Conservation (phyloP, 2,888 invertebrate genomes). For the Eupeodes latifasciatus region DNA sequence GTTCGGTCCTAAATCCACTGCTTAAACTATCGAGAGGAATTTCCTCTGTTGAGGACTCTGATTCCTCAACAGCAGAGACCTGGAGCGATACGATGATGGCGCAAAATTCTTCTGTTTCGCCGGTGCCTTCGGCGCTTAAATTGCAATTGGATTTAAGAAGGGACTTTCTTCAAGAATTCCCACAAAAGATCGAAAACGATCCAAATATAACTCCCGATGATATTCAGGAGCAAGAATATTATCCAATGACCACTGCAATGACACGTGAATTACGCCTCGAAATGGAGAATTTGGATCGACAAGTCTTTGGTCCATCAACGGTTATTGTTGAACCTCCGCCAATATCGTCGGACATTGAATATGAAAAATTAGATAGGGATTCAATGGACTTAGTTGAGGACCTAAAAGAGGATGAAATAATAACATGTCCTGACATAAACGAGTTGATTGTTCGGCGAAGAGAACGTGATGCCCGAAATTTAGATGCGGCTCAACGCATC, state of each 20-base stretch:
- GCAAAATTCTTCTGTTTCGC: slow-evolving; percentile 41
- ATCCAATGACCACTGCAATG: slow-evolving; percentile 94
- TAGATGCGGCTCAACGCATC: slow-evolving; percentile 80
- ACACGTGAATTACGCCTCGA: slow-evolving; percentile 92
- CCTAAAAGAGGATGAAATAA: slow-evolving; percentile 82
- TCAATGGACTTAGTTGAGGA: slow-evolving; percentile 83
- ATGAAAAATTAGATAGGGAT: slow-evolving; percentile 83
- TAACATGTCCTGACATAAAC: slow-evolving; percentile 81
- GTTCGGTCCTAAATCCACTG: slow-evolving; percentile 80
- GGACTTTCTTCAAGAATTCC: slow-evolving; percentile 79
- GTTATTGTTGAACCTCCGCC: slow-evolving; percentile 71
- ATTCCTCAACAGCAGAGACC: slow-evolving; percentile 83
- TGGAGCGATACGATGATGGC: slow-evolving; percentile 82
- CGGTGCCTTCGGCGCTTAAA: slow-evolving; percentile 68
- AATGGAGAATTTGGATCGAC: slow-evolving; percentile 92
- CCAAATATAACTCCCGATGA: slow-evolving; percentile 90
- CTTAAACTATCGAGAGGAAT: slow-evolving; percentile 85
- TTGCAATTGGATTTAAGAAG: slow-evolving; percentile 77
- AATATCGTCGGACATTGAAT: slow-evolving; percentile 80
- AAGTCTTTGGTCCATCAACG: slow-evolving; percentile 88
- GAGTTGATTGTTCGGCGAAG: slow-evolving; percentile 81
- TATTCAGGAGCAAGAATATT: slow-evolving; percentile 92
- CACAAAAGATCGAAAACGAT: slow-evolving; percentile 77
- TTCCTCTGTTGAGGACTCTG: slow-evolving; percentile 84
- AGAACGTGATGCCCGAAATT: slow-evolving; percentile 79